Evolutionary conservation across 2,797 vertebrate species (phyloP), one percentile per base, ranked within the genome.

Genomic region (Gymnothorax javanicus): DNA sequence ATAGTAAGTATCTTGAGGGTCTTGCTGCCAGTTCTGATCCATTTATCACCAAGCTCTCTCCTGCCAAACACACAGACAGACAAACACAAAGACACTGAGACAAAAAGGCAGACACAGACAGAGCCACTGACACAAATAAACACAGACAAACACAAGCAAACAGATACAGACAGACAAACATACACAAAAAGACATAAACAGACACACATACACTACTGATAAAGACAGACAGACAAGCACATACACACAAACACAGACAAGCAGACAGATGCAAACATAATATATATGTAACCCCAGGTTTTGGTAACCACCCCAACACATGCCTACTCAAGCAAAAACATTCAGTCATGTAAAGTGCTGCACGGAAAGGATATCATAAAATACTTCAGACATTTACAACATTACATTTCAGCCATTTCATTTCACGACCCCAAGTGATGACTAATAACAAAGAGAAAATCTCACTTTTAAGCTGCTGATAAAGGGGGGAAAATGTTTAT

Each of bases 121-220:
- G 12, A 3, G 27, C 12, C 27, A 17, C 20, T 11, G 17, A n/a
- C 62, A 64, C 17, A 64, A 4, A 64, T 23, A 64, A n/a, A 13
- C 71, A 75, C 71, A 43, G 3, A 33, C 1, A 13, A 56, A 57
- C 11, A 12, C 11, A 27, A 8, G 7, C 9, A 73, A 12, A 23
- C 17, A 23, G 11, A 0, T 9, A 15, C 71, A 33, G 9, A 25
- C 69, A 73, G 3, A 73, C 13, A 62, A 13, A 62, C 60, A 62
- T 4, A 4, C 60, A 13, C 60, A 62, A 3, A 62, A 4, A 13
- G 2, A 62, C 60, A 60, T 8, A 81, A 27, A 27, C 59, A 71
- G 84, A 85, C 86, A 86, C 84, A 71, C 64, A n/a, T 75, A 33
- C n/a, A 6, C 27, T 9, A 9, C 25, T 12, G 7, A 25, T 27